A percentile compares a stretch with the other conserved stretches of the same genome.
phyloP scores from a whole-genome alignment of 2,888 invertebrate genomes.

The Hyalella azteca region DNA sequence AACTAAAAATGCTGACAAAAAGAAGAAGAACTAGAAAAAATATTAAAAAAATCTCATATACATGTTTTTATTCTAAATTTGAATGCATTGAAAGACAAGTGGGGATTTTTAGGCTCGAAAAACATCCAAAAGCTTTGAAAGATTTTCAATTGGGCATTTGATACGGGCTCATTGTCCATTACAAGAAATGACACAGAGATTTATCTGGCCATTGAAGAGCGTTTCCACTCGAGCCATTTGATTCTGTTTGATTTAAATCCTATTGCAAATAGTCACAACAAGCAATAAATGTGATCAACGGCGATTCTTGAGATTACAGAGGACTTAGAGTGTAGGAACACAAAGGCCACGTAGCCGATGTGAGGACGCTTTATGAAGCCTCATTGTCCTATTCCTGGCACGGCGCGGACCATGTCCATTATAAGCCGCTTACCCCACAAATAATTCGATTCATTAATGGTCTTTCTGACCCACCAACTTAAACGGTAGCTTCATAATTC shows the following conservation, averaged over 20 bases:
- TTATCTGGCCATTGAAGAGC: neutral
- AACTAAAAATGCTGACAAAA: too few species aligned
- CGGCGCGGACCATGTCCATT: neutral
- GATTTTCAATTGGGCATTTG: too few species aligned
- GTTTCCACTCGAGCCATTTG: neutral
- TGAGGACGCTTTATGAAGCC: conserved; percentile 17
- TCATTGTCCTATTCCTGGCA: conserved; percentile 25
- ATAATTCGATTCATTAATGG: conserved; percentile 5
- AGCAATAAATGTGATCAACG: conserved; percentile 22
- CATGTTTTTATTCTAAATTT: too few species aligned
- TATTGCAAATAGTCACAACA: conserved; percentile 33
- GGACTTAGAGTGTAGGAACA: neutral
- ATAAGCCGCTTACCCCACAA: conserved; percentile 13
- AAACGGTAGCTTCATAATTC: too few species aligned
- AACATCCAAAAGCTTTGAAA: too few species aligned
- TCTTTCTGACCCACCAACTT: neutral
- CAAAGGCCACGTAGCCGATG: neutral
- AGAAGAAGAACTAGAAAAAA: too few species aligned
- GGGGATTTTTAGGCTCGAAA: too few species aligned
- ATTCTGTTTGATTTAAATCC: conserved; percentile 4
- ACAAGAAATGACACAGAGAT: too few species aligned
- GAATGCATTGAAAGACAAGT: too few species aligned
- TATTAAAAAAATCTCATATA: too few species aligned
- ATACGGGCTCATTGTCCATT: too few species aligned
- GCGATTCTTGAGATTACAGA: neutral